Evolutionary conservation across 30 jellyfish, hydroid and myxozoan species (phyloP).

Genomic region (Pseudorhiza aurosa): DNA sequence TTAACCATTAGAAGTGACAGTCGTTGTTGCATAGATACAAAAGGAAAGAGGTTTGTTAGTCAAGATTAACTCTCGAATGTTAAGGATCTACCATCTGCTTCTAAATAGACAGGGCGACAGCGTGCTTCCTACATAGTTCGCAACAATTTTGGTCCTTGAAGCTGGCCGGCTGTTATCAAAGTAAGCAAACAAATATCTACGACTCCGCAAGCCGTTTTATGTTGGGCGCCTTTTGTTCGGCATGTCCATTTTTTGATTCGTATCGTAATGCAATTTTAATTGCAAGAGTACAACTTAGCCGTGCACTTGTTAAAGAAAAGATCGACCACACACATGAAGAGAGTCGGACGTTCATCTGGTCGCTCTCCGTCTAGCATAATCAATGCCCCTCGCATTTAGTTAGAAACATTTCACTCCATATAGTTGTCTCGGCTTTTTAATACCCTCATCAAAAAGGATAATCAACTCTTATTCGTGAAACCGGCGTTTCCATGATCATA

Average conservation of each 20-base stretch:
- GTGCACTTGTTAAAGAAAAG: background rate
- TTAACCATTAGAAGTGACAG: too few relatives aligned
- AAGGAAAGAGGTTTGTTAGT: too few relatives aligned
- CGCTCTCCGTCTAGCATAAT: background rate
- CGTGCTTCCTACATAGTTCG: too few relatives aligned
- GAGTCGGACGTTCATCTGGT: slow-evolving; percentile 2
- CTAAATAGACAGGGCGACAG: too few relatives aligned
- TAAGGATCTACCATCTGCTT: too few relatives aligned
- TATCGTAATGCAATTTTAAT: slow-evolving; percentile 38
- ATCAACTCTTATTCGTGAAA: background rate
- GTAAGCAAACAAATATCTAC: slow-evolving; percentile 25
- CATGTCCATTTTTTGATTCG: slow-evolving; percentile 16
- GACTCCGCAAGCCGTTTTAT: slow-evolving; percentile 30
- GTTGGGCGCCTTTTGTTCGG: slow-evolving; percentile 54
- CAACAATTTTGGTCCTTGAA: background rate
- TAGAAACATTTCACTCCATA: slow-evolving; percentile 18
- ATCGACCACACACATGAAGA: slow-evolving; percentile 31
- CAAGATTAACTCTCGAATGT: too few relatives aligned
- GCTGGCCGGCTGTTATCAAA: slow-evolving; percentile 13
- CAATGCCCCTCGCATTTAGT: slow-evolving; percentile 37
- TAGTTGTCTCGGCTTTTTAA: background rate
- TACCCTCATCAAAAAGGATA: slow-evolving; percentile 18
- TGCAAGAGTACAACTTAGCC: background rate
- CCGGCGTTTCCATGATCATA: background rate
- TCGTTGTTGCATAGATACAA: too few relatives aligned